Conservation (phyloP, 2,797 vertebrate species). For the Philypnodon macrostomus region DNA sequence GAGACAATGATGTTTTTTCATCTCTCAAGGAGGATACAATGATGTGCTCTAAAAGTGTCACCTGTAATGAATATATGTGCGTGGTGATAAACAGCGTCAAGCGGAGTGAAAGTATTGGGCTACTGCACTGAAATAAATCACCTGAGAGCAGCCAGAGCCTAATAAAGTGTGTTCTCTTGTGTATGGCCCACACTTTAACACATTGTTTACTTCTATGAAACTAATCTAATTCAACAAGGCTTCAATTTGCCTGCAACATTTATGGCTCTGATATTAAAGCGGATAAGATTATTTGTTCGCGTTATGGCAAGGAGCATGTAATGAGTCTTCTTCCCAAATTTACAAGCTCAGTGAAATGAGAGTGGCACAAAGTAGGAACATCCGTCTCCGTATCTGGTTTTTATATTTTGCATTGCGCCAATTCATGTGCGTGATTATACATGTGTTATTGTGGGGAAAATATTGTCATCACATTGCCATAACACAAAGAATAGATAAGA, state of each 20-base stretch:
- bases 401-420: conserved; percentile 1
- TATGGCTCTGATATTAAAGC: conserved; percentile 21
- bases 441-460: conserved; percentile 3
- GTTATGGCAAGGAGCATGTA: conserved; percentile 7
- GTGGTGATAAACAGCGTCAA: conserved; percentile 45
- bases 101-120: conserved; percentile 40
- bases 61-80: conserved; percentile 62
- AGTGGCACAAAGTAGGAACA: background rate
- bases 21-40: conserved; percentile 43
- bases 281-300: conserved; percentile 25
- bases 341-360: conserved; percentile 10
- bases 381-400: background rate
- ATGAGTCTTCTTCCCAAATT: conserved; percentile 29
- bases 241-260: conserved; percentile 18
- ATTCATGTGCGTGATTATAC: conserved; percentile 5
- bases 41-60: conserved; percentile 67
- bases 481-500: background rate
- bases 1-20: conserved; percentile 50
- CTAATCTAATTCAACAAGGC: conserved; percentile 14
- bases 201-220: conserved; percentile 30
- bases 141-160: conserved; percentile 29
- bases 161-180: conserved; percentile 42
- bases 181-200: conserved; percentile 21
- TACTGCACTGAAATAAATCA: conserved; percentile 59
- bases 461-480: background rate